Evolutionary conservation across 2,888 invertebrate species (phyloP), one percentile per base, ranked within the genome.

Genomic region (Heliconius sara): DNA sequence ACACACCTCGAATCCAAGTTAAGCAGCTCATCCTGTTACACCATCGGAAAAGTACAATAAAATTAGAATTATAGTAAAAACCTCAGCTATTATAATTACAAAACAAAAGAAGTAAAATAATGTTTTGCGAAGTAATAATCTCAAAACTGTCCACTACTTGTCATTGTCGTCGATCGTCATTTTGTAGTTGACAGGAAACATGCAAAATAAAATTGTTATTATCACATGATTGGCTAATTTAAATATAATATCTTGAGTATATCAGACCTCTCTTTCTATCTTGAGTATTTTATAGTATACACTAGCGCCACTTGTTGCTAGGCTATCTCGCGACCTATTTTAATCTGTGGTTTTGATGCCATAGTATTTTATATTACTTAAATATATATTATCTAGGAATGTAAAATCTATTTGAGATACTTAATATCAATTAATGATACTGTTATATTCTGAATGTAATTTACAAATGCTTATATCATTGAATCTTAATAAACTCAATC

Each of bases 1-100:
- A 43, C 75, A 91, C 91, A 94, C 92, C 94, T 92, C 92, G 90
- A 82, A 95, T 91, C 92, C 94, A 95, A 85, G 91, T 88, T 88
- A 94, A 84, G 87, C 93, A 95, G 83, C 93, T 94, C 95, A 95
- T 95, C 86, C 87, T 91, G 86, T 84, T 84, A 84, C 86, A 86
- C 85, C 91, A 92, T 91, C 84, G 86, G 86, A 84, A 84, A 79
- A 43, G 39, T 52, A 70, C 65, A 60, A 57, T 25, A 27, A 43
- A 66, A 34, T 27, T 3, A 71, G 60, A 77, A 27, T 57, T 43
- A 47, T 52, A 19, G 43, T 30, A 75, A 63, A 22, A 66, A 22
- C 22, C n/a, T 16, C 25, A 39, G 47, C 52, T 57, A 74, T 57
- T 47, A 68, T 57, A 63, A 57, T 66, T n/a, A 79, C 60, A 75